Conservation (phyloP, 1,140 invertebrate species). For the Mercenaria mercenaria region DNA sequence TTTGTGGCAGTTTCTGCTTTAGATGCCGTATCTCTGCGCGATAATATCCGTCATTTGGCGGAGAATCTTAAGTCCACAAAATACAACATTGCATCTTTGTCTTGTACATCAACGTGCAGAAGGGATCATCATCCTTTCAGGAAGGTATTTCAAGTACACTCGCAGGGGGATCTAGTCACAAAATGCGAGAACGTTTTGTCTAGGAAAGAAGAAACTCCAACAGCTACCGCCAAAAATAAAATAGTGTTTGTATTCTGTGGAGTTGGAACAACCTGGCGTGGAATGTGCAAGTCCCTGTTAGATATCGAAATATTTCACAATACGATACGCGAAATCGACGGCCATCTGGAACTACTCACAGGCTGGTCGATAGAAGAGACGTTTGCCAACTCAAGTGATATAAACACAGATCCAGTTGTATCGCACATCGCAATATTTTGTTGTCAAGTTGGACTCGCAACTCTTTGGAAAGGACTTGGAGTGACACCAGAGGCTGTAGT, state of each 20-base stretch:
- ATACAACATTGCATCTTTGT: slow-evolving; percentile 60
- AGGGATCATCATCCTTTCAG: not conserved
- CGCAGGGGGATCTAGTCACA: too few relatives aligned
- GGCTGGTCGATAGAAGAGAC: slow-evolving; percentile 62
- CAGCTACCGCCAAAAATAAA: too few relatives aligned
- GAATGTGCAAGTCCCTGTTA: too few relatives aligned
- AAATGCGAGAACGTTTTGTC: too few relatives aligned
- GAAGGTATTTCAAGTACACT: too few relatives aligned
- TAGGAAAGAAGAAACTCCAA: too few relatives aligned
- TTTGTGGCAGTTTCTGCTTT: slow-evolving; percentile 9
- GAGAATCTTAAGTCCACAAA: not conserved
- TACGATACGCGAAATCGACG: too few relatives aligned
- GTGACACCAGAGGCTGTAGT: slow-evolving; percentile 57
- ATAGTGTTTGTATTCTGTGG: too few relatives aligned
- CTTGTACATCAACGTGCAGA: slow-evolving; percentile 70
- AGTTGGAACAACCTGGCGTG: too few relatives aligned
- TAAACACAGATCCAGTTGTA: slow-evolving; percentile 62
- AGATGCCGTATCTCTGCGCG: not conserved
- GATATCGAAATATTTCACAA: too few relatives aligned
- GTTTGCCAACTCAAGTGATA: slow-evolving; percentile 43
- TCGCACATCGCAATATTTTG: slow-evolving; percentile 69
- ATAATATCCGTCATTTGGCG: not conserved
- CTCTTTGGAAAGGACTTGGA: slow-evolving; percentile 58
- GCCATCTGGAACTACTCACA: too few relatives aligned
- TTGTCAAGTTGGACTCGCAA: slow-evolving; percentile 63